Base-by-base conservation (phyloP, 1,140 invertebrate species). In the Zaprionus kolodkinae region DNA sequence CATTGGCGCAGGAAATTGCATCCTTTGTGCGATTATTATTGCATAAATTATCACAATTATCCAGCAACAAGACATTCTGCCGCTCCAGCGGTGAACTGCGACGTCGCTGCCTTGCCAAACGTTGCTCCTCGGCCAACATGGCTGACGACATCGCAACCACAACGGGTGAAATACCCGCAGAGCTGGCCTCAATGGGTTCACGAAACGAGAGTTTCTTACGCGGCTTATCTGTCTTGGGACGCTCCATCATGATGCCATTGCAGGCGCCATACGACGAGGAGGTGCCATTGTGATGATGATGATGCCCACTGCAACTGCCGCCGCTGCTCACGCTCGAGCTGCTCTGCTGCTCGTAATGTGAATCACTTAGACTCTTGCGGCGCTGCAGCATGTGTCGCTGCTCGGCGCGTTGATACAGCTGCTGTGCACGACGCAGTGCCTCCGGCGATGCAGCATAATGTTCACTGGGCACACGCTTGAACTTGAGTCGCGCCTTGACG, bases 191-290 rank as follows among this genome's bases (percentile, higher is more conserved):
- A 33, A 92, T 96, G 1, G 97, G 97, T 81, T 97, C 96, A 64
- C 96, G 95, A 88, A 97, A 97, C 0, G 96, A 97, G 1, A 97
- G 93, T 84, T 97, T 97, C 92, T 97, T 97, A 25, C 96, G 93
- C 0, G 96, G 96, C 76, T 95, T 94, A 61, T 96, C 95, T 17
- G 93, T 93, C 54, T 87, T 90, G 56, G 91, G 86, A 3, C 79
- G 82, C 36, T 92, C 91, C 64, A 79, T 72, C 77, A 81, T 87
- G 13, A 75, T 78, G 68, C 84, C 68, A 35, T 69, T 12, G 65
- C 76, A 7, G 11, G 27, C 30, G 6, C 17, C 21, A 33, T 62
- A 15, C n/a, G 43, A 35, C 1, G 38, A 21, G 21, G 21, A 40
- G 7, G 15, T 13, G 6, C 15, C 10, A 1, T 21, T 57, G 35